Evolutionary conservation across 2,113 vertebrate species (phyloP), one percentile per base, ranked within the genome.

Genomic region (Verasper variegatus): DNA sequence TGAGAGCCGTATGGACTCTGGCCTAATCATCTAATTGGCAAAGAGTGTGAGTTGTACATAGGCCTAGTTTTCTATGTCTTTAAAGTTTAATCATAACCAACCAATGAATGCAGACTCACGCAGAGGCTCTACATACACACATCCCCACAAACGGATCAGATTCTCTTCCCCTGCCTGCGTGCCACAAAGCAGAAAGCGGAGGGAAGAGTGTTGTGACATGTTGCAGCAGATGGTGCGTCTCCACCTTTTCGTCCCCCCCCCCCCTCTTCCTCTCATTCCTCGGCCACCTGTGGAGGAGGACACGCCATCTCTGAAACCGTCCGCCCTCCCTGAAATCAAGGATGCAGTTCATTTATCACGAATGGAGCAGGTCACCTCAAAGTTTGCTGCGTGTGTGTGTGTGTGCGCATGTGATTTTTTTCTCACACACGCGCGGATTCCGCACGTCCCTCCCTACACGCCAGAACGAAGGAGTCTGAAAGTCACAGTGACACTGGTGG

Each of bases 251-350:
- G 47, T 80, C 72, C 72, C 51, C 27, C 49, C 49, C 14, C 49
- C 42, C 20, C 63, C 70, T 62, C 71, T 49, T 80, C 49, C 61
- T 76, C 75, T 54, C 68, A n/a, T 61, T 72, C 27, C 68, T 81
- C 80, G 45, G 69, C 82, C 88, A 90, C 87, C 88, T 89, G 92
- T 89, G 90, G 88, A 88, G 78, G 88, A 82, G 82, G 89, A 88
- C 81, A 49, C 64, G 9, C 12, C 6, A 56, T 37, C 57, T 52
- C 57, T 4, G 14, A 72, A 57, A 72, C 64, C 17, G 35, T 66
- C 83, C 66, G 20, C 77, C 78, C 88, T 67, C 74, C 55, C 23
- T 5, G 26, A 76, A 75, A 76, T 68, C 56, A 70, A 58, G 67
- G 58, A 80, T 55, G 82, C 57, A 81, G 83, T 78, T 88, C 88